Evolutionary conservation across 2,797 vertebrate genomes (phyloP), one percentile per base, ranked within the genome.

Genomic region (Danio aesculapii): DNA sequence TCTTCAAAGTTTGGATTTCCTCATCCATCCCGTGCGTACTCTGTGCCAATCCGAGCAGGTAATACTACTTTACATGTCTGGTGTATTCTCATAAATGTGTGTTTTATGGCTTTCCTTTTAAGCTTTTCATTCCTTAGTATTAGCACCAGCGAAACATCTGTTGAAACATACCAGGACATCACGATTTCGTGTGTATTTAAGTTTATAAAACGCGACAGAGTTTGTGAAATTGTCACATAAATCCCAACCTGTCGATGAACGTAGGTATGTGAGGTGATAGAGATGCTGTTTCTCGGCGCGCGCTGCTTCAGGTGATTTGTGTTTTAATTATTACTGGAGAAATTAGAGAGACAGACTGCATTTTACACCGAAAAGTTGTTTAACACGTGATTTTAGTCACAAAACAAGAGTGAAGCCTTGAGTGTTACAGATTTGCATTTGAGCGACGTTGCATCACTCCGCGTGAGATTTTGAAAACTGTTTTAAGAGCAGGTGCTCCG

Each of bases 11-110:
- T 87, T 79, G 83, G 75, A 80, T 81, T 62, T 77, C 41, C 30
- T 68, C 53, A n/a, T 66, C 16, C 21, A 69, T 43, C 66, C 67
- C 12, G 39, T 19, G 72, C 53, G 67, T 59, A 61, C 67, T 61
- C 59, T n/a, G 81, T 81, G 75, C 67, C 83, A 73, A 75, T 57
- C 76, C 72, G 72, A 83, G n/a, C 84, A 87, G 86, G 86, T 87
- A 86, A 86, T 74, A 41, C 70, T 81, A 83, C 58, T 83, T 83
- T n/a, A 14, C 30, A 46, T 39, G 2, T 64, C 64, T 41, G 21
- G 5, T 19, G 6, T 44, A 16, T 19, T 50, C 68, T 47, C 17
- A 8, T 13, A 14, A 2, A 52, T 43, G 6, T 50, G 12, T 47
- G 16, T 16, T 46, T 61, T 12, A 52, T 69, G 47, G 19, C 7